Base-by-base conservation (phyloP, 2,113 vertebrate species). In the Thermophis baileyi region DNA sequence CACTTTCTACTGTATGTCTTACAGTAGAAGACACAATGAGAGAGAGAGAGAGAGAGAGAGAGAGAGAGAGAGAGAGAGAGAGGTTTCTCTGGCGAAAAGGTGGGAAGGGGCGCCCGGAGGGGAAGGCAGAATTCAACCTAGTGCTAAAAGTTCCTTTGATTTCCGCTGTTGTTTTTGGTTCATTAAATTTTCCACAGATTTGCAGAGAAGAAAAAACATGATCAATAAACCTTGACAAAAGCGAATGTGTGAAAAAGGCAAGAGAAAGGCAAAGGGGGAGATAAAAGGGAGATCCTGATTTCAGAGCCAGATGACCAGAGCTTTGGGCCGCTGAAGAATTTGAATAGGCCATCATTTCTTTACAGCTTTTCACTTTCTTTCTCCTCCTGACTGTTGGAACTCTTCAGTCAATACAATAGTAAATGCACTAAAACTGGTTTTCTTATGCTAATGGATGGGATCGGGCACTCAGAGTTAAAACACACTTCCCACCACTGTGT, bases 361-460 rank as follows among this genome's bases (percentile, higher is more conserved):
- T 96, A 94, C 96, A 96, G 97, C 98, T 97, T 98, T 98, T 99
- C 98, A 98, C 97, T 98, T 97, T 97, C 98, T 97, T 97, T 96
- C 97, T 97, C 98, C 97, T 97, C 98, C 97, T 97, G 98, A 98
- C 98, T 98, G 98, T 98, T 98, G 98, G 97, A 98, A 98, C 98
- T 98, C 98, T 98, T 98, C 98, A 98, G 97, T 98, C 97, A 97
- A 98, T 97, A 99, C 99, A 99, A 99, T 98, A 96, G 97, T 96
- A 98, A 98, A 99, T 97, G 98, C 98, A 98, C 98, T 98, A 98
- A 99, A 99, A 98, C 98, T 98, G 98, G 98, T 98, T 98, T 99
- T 99, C 98, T 99, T 98, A 99, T 99, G 99, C 98, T 99, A 99
- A 99, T 99, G 96, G 74, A 91, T 93, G 96, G 97, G 96, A 98